These are phyloP conservation scores for Agrotis exclamationis DNA, from an alignment of 2,888 invertebrate species.

Conservation along the genomic window DNA sequence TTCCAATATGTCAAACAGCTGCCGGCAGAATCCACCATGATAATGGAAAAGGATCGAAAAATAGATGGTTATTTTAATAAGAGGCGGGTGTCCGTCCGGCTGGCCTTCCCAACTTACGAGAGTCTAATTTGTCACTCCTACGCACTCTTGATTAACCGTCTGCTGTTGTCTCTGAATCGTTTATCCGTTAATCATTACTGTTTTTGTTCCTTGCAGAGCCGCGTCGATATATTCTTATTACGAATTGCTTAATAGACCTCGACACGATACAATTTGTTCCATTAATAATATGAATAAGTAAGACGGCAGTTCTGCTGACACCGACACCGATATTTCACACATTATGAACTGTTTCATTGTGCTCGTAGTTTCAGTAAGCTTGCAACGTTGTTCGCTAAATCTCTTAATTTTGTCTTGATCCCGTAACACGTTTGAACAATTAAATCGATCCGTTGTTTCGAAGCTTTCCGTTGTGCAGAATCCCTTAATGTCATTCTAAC, in stretches of 20 bases:
- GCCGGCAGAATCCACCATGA: conserved; percentile 29
- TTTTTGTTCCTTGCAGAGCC: conserved; percentile 42
- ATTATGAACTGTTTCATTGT: conserved; percentile 18
- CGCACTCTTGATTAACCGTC: conserved; percentile 76
- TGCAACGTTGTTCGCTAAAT: conserved; percentile 38
- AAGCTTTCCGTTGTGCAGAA: conserved; percentile 49
- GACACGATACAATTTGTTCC: conserved; percentile 39
- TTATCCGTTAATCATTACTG: conserved; percentile 66
- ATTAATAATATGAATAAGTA: conserved; percentile 47
- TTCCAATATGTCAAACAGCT: conserved; percentile 55
- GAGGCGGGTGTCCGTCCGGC: conserved; percentile 13
- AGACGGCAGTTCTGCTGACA: conserved; percentile 14
- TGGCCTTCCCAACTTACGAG: conserved; percentile 57
- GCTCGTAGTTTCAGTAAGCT: conserved; percentile 19
- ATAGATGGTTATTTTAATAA: conserved; percentile 52
- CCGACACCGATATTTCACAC: not conserved
- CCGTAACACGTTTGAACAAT: conserved; percentile 51
- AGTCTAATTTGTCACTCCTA: conserved; percentile 78
- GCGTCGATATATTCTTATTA: conserved; percentile 57
- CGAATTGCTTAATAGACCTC: conserved; percentile 44
- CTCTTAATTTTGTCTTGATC: conserved; percentile 52
- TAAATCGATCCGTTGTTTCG: conserved; percentile 51
- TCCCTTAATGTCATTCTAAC: conserved; percentile 59
- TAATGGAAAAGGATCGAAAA: conserved; percentile 45
- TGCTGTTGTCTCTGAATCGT: conserved; percentile 68